Conservation (phyloP, 2,113 vertebrate genomes). For the Columbina picui region DNA sequence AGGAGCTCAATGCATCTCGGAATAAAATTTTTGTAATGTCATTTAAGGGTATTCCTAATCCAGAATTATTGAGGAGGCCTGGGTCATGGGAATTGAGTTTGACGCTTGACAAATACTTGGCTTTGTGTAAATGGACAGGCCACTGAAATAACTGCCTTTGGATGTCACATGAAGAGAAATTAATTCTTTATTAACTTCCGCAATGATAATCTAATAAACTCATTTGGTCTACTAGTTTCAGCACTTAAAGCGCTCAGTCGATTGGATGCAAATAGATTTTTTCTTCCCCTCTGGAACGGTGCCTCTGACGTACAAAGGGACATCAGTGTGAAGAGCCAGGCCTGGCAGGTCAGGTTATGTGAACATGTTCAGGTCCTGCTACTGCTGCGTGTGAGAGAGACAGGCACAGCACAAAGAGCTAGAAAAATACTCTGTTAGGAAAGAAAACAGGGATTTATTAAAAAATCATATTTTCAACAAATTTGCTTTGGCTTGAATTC, state of each 20-base stretch:
- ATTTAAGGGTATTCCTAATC: constrained; percentile 92
- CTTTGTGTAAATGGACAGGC: constrained; percentile 96
- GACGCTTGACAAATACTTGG: constrained; percentile 98
- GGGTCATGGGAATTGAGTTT: constrained; percentile 84
- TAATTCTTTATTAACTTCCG: constrained; percentile 95
- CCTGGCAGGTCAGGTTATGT: background rate
- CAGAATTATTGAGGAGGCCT: constrained; percentile 90
- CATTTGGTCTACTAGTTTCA: constrained; percentile 82
- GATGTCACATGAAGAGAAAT: constrained; percentile 91
- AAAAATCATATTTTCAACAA: background rate
- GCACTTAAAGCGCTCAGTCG: constrained; percentile 76
- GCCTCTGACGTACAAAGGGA: constrained; percentile 75
- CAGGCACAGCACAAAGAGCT: background rate
- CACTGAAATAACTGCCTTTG: constrained; percentile 84
- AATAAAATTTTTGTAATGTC: constrained; percentile 99
- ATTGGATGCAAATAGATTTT: constrained; percentile 79
- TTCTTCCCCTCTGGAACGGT: constrained; percentile 72
- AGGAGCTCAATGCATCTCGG: constrained; percentile 86
- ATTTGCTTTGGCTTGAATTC: background rate
- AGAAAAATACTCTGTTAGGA: background rate
- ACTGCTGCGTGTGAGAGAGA: background rate
- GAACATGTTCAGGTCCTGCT: background rate
- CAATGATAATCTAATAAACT: constrained; percentile 91
- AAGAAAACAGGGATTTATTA: background rate
- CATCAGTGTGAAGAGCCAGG: constrained; percentile 50